Conservation (phyloP, 53 echinoderm and acorn worm species). For the Henricia sp. region DNA sequence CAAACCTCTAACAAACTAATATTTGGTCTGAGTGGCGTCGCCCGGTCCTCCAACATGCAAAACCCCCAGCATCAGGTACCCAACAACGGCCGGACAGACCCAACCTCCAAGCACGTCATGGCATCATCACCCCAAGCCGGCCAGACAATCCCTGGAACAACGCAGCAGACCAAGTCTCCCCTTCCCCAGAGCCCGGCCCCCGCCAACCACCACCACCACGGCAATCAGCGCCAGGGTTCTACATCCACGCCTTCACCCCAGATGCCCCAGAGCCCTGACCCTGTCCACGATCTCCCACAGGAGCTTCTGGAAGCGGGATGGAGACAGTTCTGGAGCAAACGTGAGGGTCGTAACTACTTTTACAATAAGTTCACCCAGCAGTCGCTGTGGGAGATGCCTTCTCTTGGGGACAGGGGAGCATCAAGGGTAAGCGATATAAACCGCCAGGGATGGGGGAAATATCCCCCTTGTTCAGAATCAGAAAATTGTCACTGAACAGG, state of each 20-base stretch:
- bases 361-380: conserved; percentile 95
- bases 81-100: not conserved
- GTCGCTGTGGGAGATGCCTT: conserved; percentile 96
- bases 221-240: conserved; percentile 14
- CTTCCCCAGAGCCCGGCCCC: conserved; percentile 89
- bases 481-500: too few relatives aligned
- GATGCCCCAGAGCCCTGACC: conserved; percentile 94
- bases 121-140: conserved; percentile 16
- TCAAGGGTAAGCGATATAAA: conserved; percentile 70
- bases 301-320: conserved; percentile 95
- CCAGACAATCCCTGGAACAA: conserved; percentile 31
- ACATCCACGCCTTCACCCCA: conserved; percentile 51
- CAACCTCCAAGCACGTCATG: not conserved
- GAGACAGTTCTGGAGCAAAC: conserved; percentile 93
- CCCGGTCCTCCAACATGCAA: not conserved
- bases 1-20: too few relatives aligned
- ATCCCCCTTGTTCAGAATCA: too few relatives aligned
- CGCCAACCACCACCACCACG: conserved; percentile 12
- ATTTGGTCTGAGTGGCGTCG: too few relatives aligned
- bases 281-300: conserved; percentile 86
- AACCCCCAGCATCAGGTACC: conserved; percentile 21
- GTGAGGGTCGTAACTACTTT: conserved; percentile 92
- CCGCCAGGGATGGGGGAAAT: not conserved
- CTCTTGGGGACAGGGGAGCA: conserved; percentile 80
- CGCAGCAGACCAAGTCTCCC: conserved; percentile 67